A percentile compares a stretch with the other conserved stretches of the same genome.
Conservation (phyloP, 2,888 invertebrate species). For the Meganola albula region DNA sequence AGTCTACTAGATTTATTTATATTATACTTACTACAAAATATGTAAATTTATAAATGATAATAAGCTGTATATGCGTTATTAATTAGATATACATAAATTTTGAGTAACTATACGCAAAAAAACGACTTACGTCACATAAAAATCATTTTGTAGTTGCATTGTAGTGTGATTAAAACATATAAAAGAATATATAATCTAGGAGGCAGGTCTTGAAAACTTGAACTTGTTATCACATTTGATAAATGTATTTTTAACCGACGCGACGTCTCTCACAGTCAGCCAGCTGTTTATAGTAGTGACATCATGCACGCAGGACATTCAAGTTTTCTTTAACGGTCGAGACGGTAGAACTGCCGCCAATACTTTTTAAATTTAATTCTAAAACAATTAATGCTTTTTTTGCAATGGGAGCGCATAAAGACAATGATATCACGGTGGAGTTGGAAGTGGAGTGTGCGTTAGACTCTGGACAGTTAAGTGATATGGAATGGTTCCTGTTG, state of each 20-base stretch:
- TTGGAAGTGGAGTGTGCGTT: slow-evolving; percentile 54
- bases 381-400: too few species aligned
- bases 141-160: too few species aligned
- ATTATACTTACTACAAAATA: too few species aligned
- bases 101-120: too few species aligned
- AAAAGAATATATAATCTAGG: slow-evolving; percentile 6
- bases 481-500: slow-evolving; percentile 61
- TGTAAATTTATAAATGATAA: too few species aligned
- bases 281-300: slow-evolving; percentile 41
- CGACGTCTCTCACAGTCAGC: slow-evolving; percentile 16
- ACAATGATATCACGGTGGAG: slow-evolving; percentile 42
- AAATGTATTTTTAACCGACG: slow-evolving; percentile 33
- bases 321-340: slow-evolving; percentile 27
- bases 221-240: slow-evolving; percentile 40
- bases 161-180: too few species aligned
- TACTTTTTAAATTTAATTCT: too few species aligned
- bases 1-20: too few species aligned
- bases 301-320: slow-evolving; percentile 33
- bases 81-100: too few species aligned
- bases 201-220: slow-evolving; percentile 23
- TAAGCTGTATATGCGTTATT: too few species aligned
- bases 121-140: too few species aligned
- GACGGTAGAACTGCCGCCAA: neutral
- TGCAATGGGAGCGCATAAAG: slow-evolving; percentile 29
- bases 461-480: slow-evolving; percentile 45